Evolutionary conservation across 2,888 invertebrate species (phyloP).

Genomic region (Aphelenchoides bicaudatus): DNA sequence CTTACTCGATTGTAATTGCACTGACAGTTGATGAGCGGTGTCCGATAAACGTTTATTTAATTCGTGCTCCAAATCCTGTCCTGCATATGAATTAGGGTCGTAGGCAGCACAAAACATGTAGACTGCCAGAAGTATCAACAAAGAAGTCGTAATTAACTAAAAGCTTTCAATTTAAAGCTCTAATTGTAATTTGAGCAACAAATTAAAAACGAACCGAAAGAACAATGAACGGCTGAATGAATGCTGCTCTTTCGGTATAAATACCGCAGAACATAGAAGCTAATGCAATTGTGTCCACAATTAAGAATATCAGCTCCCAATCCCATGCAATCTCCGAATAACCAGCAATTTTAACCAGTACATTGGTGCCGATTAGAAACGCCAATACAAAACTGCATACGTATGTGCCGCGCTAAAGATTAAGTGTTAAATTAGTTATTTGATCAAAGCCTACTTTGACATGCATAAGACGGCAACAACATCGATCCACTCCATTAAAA

Average conservation of each 20-base stretch:
- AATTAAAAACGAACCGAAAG: constrained; percentile 29
- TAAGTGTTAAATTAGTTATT: not conserved
- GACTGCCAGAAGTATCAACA: constrained; percentile 34
- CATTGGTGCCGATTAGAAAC: constrained; percentile 38
- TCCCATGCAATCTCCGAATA: constrained; percentile 41
- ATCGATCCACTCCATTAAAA: constrained; percentile 4
- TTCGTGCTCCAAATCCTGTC: constrained; percentile 36
- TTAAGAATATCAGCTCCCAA: constrained; percentile 38
- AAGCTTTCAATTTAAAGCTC: not conserved
- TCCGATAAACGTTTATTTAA: constrained; percentile 34
- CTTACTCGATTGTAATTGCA: constrained; percentile 35
- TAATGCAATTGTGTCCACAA: constrained; percentile 38
- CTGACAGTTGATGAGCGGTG: constrained; percentile 25
- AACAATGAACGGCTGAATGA: constrained; percentile 40
- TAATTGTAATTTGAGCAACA: not conserved
- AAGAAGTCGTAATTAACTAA: constrained; percentile 39
- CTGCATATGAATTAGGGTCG: constrained; percentile 39
- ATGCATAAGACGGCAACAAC: constrained; percentile 1
- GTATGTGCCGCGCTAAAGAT: constrained; percentile 27
- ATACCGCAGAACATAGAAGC: constrained; percentile 38
- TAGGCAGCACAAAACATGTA: constrained; percentile 33
- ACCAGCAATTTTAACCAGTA: constrained; percentile 35
- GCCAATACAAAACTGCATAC: constrained; percentile 34
- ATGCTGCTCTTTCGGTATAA: constrained; percentile 32
- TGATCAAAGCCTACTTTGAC: not conserved